Evolutionary conservation across 2,888 invertebrate genomes (phyloP), one percentile per base, ranked within the genome.

Genomic region (Empis livida): DNA sequence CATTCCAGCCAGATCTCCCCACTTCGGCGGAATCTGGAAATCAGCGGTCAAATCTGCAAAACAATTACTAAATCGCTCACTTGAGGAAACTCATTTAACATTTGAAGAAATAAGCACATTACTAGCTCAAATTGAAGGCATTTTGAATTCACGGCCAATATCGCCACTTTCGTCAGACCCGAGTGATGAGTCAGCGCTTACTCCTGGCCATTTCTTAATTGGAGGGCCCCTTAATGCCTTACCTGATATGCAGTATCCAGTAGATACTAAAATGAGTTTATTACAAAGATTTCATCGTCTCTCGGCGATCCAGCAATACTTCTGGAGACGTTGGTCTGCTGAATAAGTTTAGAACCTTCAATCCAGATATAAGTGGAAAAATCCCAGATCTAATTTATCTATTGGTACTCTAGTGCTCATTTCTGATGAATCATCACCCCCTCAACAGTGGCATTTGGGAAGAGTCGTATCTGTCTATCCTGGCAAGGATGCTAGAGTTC

Each of bases 21-120:
- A 53, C 27, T 53, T 55, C 42, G 52, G 47, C 30, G 52, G 51
- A 2, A 27, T 52, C 10, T 51, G 51, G 49, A n/a, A n/a, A n/a
- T n/a, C n/a, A n/a, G n/a, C n/a, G n/a, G n/a, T n/a, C n/a, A n/a
- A n/a, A n/a, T n/a, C n/a, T n/a, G n/a, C n/a, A n/a, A n/a, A n/a
- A n/a, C n/a, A n/a, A n/a, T n/a, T n/a, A n/a, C n/a, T n/a, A n/a
- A n/a, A n/a, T n/a, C n/a, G n/a, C n/a, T n/a, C n/a, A n/a, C n/a
- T n/a, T n/a, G n/a, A n/a, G n/a, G n/a, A 47, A 50, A 40, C 5
- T 11, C 27, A 8, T 14, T 16, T 44, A 15, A 38, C 42, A 13
- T 46, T 44, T 20, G 45, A 50, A 50, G 45, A 50, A 17, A 17
- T 49, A 11, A 43, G 35, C 20, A 50, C 44, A 11, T 17, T 50